Conservation (phyloP, 2,113 vertebrate species). For the Heterochromis multidens region DNA sequence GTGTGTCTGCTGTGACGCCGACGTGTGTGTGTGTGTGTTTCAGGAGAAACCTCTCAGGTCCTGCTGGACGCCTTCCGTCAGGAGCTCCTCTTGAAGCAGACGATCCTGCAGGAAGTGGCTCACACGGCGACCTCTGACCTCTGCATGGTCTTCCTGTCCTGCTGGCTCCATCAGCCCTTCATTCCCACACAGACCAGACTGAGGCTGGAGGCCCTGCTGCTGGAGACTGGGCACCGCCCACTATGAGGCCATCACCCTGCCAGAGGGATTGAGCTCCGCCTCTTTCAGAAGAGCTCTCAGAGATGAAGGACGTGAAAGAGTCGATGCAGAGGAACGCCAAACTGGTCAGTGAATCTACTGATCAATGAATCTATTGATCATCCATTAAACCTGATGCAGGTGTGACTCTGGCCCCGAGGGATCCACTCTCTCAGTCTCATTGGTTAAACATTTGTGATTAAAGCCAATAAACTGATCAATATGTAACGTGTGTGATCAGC, state of each 20-base stretch:
- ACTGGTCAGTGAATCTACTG: neutral
- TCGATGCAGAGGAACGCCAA: neutral
- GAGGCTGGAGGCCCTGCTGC: constrained; percentile 84
- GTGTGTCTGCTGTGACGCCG: neutral
- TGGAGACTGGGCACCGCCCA: constrained; percentile 87
- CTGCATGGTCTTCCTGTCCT: constrained; percentile 84
- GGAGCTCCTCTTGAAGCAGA: constrained; percentile 84
- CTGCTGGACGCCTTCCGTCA: constrained; percentile 79
- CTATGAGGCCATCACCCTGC: constrained; percentile 55
- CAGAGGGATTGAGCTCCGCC: neutral
- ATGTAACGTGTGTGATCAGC: neutral
- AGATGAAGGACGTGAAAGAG: neutral
- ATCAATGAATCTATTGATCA: too few species aligned
- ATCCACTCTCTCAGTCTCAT: neutral
- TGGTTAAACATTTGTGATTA: neutral
- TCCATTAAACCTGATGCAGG: neutral
- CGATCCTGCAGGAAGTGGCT: constrained; percentile 80
- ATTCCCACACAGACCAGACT: constrained; percentile 74
- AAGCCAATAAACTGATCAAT: neutral
- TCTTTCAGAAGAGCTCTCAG: neutral
- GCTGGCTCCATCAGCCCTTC: constrained; percentile 93
- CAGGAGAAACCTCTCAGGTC: constrained; percentile 77
- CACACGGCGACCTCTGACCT: constrained; percentile 80
- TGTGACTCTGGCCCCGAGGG: neutral
- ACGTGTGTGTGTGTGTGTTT: neutral